Evolutionary conservation across 2,113 vertebrate species (phyloP).

Genomic region (Ptilonorhynchus violaceus): DNA sequence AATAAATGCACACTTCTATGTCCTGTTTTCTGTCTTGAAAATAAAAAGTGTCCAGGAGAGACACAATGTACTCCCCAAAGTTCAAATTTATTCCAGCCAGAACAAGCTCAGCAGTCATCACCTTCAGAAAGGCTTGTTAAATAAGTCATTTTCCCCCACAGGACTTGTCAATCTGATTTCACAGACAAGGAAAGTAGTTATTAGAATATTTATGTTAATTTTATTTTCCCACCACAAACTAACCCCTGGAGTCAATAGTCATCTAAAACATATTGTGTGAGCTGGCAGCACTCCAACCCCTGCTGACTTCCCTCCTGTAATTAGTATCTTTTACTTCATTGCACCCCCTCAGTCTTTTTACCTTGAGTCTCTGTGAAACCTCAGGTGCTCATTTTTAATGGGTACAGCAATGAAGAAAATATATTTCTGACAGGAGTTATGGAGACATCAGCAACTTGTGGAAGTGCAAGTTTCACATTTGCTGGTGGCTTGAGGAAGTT

Average conservation of each 20-base stretch:
- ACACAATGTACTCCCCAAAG: background rate
- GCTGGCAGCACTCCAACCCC: background rate
- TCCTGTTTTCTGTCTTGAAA: background rate
- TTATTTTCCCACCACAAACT: background rate
- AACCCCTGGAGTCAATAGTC: background rate
- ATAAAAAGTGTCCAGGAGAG: background rate
- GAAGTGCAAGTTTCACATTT: background rate
- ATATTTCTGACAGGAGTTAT: background rate
- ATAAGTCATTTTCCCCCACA: background rate
- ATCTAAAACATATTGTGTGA: background rate
- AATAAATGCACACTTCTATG: background rate
- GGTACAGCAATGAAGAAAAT: background rate
- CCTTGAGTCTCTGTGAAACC: background rate
- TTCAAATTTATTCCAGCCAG: background rate
- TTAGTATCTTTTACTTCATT: background rate
- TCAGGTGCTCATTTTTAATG: background rate
- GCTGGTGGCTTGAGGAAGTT: background rate
- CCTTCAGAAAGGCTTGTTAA: background rate
- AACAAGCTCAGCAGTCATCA: background rate
- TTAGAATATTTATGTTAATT: slow-evolving; percentile 26
- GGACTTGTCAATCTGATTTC: background rate
- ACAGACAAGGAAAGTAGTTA: slow-evolving; percentile 22
- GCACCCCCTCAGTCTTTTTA: background rate
- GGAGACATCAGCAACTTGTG: background rate
- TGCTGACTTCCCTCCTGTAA: background rate